phyloP scores from a whole-genome alignment of 2,113 vertebrate genomes.

The Lepisosteus osseus region DNA sequence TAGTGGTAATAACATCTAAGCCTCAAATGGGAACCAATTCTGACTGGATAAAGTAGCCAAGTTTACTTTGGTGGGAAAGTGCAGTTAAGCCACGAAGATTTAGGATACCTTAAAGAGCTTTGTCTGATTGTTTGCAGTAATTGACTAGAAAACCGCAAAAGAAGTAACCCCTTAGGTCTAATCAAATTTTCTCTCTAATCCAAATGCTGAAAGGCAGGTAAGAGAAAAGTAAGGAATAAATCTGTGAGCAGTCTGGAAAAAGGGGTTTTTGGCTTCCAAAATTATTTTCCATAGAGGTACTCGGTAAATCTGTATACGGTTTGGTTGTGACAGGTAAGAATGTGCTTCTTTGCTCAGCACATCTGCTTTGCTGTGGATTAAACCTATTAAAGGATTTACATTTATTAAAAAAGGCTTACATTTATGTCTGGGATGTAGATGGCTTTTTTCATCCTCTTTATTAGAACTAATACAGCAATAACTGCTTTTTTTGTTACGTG shows the following conservation, averaged over 20 bases:
- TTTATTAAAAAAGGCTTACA: not conserved
- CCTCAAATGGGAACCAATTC: too few relatives aligned
- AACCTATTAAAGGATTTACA: slow-evolving; percentile 1
- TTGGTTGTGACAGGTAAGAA: slow-evolving; percentile 7
- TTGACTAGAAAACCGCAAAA: slow-evolving; percentile 57
- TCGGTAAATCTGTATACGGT: not conserved
- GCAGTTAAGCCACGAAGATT: too few relatives aligned
- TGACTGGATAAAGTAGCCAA: too few relatives aligned
- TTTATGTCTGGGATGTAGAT: too few relatives aligned
- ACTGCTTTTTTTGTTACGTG: too few relatives aligned
- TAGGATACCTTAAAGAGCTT: slow-evolving; percentile 28
- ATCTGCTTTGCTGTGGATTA: slow-evolving; percentile 7
- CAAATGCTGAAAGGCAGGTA: slow-evolving; percentile 36
- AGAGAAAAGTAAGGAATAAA: slow-evolving; percentile 12
- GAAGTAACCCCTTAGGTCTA: slow-evolving; percentile 56
- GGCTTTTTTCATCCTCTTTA: too few relatives aligned
- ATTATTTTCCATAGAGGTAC: not conserved
- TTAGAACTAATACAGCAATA: too few relatives aligned
- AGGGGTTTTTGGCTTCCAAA: not conserved
- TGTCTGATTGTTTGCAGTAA: slow-evolving; percentile 65
- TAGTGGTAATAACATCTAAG: too few relatives aligned
- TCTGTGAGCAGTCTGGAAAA: not conserved
- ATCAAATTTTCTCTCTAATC: slow-evolving; percentile 45
- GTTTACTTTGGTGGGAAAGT: too few relatives aligned
- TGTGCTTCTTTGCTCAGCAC: not conserved